Base-by-base conservation (phyloP, 2,888 invertebrate genomes). In the Megamerina dolium region DNA sequence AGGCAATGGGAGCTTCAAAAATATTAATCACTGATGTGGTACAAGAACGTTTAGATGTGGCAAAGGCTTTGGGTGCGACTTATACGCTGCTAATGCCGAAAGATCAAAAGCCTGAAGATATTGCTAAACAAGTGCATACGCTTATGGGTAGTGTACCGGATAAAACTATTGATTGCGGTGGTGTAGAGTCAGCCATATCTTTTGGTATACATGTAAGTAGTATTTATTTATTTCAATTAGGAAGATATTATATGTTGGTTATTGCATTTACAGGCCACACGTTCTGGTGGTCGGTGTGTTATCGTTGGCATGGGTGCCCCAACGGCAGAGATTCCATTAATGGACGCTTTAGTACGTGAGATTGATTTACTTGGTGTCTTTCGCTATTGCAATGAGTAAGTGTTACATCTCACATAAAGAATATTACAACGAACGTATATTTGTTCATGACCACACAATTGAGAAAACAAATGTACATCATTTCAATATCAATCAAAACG, bases 281-380 rank as follows among this genome's bases (percentile, higher is more conserved):
- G 80, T 69, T 79, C 87, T 1, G 94, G 93, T 12, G 96, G 96
- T 31, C 78, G 78, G 40, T 81, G 84, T 3, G 85, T 92, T 36
- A 71, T 95, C 49, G 89, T 95, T 19, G 96, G 96, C 8, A 80
- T 90, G 77, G 92, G 93, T 27, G 77, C 82, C 42, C 65, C 80
- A 0, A 85, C 89, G 69, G 77, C 87, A 41, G 84, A 80, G 49
- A 63, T 96, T 46, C 94, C 94, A 2, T 74, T 95, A 33, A 80
- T 88, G 1, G 81, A 83, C 58, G 87, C 92, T 3, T 75, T 88
- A 17, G 74, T 81, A 0, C 73, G 89, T 41, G 95, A 96, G 74
- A 84, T 96, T 10, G 93, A 94, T 70, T 86, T 96, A 51, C 77
- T 85, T 49, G 95, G 95, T 50, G 82, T 91, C 43, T 95, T 95